phyloP scores from a whole-genome alignment of 2,113 vertebrate genomes.

The Nibea albiflora region DNA sequence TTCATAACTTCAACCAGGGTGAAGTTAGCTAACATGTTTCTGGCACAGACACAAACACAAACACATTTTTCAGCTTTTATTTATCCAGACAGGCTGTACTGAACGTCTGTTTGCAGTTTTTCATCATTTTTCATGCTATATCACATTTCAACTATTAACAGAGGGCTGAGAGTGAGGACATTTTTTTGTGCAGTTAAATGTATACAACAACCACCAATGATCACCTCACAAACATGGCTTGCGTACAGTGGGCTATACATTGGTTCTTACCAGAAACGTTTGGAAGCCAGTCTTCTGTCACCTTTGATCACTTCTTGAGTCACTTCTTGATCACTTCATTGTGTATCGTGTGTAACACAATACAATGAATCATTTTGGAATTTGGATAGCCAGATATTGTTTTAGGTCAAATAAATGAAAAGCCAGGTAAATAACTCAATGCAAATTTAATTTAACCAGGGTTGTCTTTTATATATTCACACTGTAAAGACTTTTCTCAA shows the following conservation, averaged over 20 bases:
- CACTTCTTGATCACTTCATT: neutral
- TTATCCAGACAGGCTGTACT: slow-evolving; percentile 15
- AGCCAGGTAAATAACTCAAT: too few species aligned
- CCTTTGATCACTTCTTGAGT: neutral
- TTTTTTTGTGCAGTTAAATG: neutral
- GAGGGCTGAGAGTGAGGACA: neutral
- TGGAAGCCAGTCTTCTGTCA: slow-evolving; percentile 6
- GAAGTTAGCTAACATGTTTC: slow-evolving; percentile 43
- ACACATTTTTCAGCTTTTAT: slow-evolving; percentile 47
- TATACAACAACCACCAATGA: slow-evolving; percentile 1
- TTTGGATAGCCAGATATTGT: neutral
- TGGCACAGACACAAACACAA: slow-evolving; percentile 35
- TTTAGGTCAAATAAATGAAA: neutral
- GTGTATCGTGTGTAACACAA: neutral
- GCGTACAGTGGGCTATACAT: neutral
- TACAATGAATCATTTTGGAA: neutral
- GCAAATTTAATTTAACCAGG: too few species aligned
- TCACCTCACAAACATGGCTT: slow-evolving; percentile 23
- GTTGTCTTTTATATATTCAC: too few species aligned
- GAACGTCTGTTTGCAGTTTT: slow-evolving; percentile 45
- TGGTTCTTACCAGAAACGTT: neutral
- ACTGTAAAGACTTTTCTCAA: too few species aligned
- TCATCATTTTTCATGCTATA: slow-evolving; percentile 19
- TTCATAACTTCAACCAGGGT: slow-evolving; percentile 57
- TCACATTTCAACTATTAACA: slow-evolving; percentile 5